Evolutionary conservation across 37 sponge, comb jelly and placozoan species (phyloP), one percentile per base, ranked within the genome.

Genomic region (Cliona cf. orientalis): DNA sequence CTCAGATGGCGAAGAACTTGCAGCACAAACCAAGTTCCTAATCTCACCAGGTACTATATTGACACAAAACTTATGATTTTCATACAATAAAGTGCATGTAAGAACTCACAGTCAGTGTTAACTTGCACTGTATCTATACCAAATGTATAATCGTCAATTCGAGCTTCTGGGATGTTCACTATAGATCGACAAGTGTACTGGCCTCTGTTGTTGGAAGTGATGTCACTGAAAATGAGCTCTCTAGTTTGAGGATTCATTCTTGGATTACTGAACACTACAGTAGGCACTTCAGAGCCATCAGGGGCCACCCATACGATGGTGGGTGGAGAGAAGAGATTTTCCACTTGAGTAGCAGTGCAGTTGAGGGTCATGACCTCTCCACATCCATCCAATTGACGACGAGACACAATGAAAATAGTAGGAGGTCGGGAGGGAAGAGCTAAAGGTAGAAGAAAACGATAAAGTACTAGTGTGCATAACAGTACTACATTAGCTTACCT

Each of bases 341-440:
- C 63, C 14, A 61, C 63, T 61, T 6, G 25, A 61, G 5, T 61
- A 61, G 63, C 14, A 22, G 63, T 61, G 26, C 63, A 61, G 29
- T 61, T 61, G 14, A 61, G 6, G 6, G 23, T 61, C 63, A 21
- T 61, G 12, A 28, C 63, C 26, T 61, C 63, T n/a, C 63, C 63
- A 61, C 63, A 61, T 21, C 6, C 29, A 61, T 61, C 23, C 23
- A n/a, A n/a, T 21, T 21, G 63, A 61, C 23, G 29, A 25, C 63
- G 63, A 6, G 63, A 61, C 23, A 28, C 29, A 7, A 61, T n/a
- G 23, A 28, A 9, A 61, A 61, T 61, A 28, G 26, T 61, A n/a
- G 63, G 63, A 61, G 63, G 63, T 6, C 63, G 63, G 26, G 63
- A n/a, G 12, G 63, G 63, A 14, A 61, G 63, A 25, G 63, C 63